Base-by-base conservation (phyloP, 2,888 invertebrate genomes). In the Xanthia icteritia region DNA sequence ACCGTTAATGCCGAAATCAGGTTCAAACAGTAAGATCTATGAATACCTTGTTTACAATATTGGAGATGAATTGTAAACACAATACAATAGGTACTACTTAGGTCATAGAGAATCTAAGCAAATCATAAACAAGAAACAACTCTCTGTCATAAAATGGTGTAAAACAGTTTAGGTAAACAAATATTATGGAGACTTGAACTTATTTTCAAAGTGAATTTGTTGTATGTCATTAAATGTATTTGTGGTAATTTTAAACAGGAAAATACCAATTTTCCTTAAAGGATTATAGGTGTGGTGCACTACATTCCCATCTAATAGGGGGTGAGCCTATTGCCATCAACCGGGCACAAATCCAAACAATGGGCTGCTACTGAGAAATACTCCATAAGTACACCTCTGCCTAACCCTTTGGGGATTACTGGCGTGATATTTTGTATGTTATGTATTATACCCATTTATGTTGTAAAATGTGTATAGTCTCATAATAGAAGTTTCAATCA, bases 41-140 rank as follows among this genome's bases (percentile, higher is more conserved):
- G 36, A 42, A 60, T 56, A 72, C 17, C 5, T 56, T 72, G 61
- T 72, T 79, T 58, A 67, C 63, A 67, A 51, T 20, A 63, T 31
- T 27, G n/a, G 6, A 79, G 48, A 56, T 68, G 1, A 72, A 72
- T 56, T 63, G 20, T 36, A 77, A 73, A 68, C 39, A 58, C 39
- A 70, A 63, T 27, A 45, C 75, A n/a, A 67, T 48, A 31, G 39
- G 8, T 39, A 39, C n/a, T 42, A n/a, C 64, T 27, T 42, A 58
- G 51, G 27, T 39, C 42, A 51, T 17, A 60, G 48, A 51, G 54
- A 72, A 54, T 31, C 15, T 13, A 61, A 61, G 17, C 4, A 56
- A 64, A 54, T 39, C 31, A 56, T 56, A 61, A 67, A 65, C n/a
- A 78, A 58, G n/a, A n/a, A n/a, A n/a, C n/a, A n/a, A n/a, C n/a